A percentile compares a stretch with the other conserved stretches of the same genome.
phyloP scores from a whole-genome alignment of 2,888 invertebrate species.

The Synanthedon myopaeformis region DNA sequence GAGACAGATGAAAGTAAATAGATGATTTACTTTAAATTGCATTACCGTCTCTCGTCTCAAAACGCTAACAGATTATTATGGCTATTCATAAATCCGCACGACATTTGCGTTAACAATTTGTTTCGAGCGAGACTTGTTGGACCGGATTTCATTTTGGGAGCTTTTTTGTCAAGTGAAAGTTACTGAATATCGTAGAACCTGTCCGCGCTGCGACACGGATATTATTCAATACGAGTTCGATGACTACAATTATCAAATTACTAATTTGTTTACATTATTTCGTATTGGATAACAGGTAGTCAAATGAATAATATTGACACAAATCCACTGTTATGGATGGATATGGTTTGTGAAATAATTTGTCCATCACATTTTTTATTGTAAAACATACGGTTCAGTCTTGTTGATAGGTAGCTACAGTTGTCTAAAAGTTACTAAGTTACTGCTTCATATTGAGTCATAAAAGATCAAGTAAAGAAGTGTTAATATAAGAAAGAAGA shows the following conservation, averaged over 20 bases:
- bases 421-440: no score
- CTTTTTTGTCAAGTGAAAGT: slow-evolving; percentile 54
- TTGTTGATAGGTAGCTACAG: no score
- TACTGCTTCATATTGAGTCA: no score
- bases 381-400: no score
- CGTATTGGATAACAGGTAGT: slow-evolving; percentile 16
- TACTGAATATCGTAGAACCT: slow-evolving; percentile 38
- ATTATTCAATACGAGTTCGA: slow-evolving; percentile 52
- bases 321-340: neutral
- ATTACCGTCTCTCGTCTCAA: neutral
- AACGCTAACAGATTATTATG: slow-evolving; percentile 4
- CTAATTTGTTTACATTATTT: slow-evolving; percentile 28
- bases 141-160: slow-evolving; percentile 47
- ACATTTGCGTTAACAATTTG: slow-evolving; percentile 9
- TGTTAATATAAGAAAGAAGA: no score
- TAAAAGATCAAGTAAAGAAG: no score
- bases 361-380: no score
- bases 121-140: slow-evolving; percentile 15
- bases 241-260: slow-evolving; percentile 42
- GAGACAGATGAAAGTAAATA: slow-evolving; percentile 1
- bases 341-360: no score
- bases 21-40: neutral
- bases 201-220: slow-evolving; percentile 35
- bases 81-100: slow-evolving; percentile 20
- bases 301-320: neutral